A percentile compares a stretch with the other conserved stretches of the same genome.
Evolutionary conservation across 1,140 invertebrate genomes (phyloP).

Genomic region (Physella acuta): DNA sequence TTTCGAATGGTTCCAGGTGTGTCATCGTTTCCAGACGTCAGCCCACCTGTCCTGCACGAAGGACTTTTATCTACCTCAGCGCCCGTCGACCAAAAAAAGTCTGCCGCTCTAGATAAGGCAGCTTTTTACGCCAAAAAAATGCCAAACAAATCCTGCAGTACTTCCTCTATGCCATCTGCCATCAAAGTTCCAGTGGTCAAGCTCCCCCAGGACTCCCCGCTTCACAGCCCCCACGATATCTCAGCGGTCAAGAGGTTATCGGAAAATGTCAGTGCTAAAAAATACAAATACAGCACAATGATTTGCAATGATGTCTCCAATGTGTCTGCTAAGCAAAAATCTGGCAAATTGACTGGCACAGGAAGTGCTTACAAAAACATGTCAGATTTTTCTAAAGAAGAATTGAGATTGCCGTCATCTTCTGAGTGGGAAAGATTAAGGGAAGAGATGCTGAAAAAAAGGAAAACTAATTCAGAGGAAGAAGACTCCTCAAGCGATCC

Average conservation of each 20-base stretch:
- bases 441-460: neutral
- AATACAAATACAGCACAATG: constrained; percentile 13
- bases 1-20: constrained; percentile 24
- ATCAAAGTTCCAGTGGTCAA: constrained; percentile 15
- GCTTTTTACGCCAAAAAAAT: neutral
- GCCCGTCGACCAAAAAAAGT: neutral
- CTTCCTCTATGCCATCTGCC: neutral
- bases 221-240: neutral
- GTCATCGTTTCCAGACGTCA: neutral
- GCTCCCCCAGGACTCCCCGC: neutral
- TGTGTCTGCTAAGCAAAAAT: neutral
- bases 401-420: neutral
- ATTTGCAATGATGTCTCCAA: neutral
- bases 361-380: neutral
- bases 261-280: neutral
- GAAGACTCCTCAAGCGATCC: too few relatives aligned
- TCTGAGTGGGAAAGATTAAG: neutral
- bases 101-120: neutral
- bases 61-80: too few relatives aligned
- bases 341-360: neutral
- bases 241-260: neutral
- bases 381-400: neutral
- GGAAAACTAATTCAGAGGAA: too few relatives aligned
- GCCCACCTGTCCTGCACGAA: too few relatives aligned
- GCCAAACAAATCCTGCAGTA: neutral